Evolutionary conservation across 1,140 invertebrate genomes (phyloP), one percentile per base, ranked within the genome.

Genomic region (Chymomyza costata): DNA sequence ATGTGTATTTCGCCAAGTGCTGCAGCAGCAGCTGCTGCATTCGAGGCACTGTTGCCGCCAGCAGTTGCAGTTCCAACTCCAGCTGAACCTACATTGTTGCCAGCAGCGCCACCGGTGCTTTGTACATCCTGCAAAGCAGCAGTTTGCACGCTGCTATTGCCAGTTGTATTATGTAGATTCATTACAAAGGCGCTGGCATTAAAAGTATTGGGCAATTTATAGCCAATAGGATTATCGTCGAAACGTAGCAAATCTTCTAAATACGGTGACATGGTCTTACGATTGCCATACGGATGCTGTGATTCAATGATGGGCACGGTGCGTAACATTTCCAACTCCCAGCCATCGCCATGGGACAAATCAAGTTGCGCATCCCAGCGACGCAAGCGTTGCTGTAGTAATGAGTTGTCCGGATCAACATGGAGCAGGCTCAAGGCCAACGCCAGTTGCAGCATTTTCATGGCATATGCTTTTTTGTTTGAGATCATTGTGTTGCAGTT

Each of bases 371-470:
- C 65, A 17, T 85, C 80, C 81, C 81, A 85, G 46, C 68, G 67
- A 14, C 70, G 65, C 14, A 84, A 49, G 6, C 65, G 56, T 15
- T 62, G 61, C 31, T 73, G 89, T 18, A 91, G 83, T 68, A 90
- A 88, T 32, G 87, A 88, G 31, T 92, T 90, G 1, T 91, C 89
- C 5, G 91, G 88, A 84, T 94, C 91, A 0, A 92, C 91, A 52
- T 92, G 87, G 16, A 95, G 81, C 32, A 94, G 86, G 66, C 92
- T 93, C 16, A 94, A 86, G 35, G 94, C 85, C 58, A 95, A 84
- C 13, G 92, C 92, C 17, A 95, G 85, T 70, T 93, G 92, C 13
- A 95, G 84, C 53, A 94, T 87, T 85, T 93, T 92, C 81, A 94
- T 92, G 10, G 89, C 87, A 48, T 91, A 91, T 10, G 91, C 85